A percentile compares a stretch with the other conserved stretches of the same genome.
Conservation (phyloP, 1,140 invertebrate species). For the Grapholita molesta region DNA sequence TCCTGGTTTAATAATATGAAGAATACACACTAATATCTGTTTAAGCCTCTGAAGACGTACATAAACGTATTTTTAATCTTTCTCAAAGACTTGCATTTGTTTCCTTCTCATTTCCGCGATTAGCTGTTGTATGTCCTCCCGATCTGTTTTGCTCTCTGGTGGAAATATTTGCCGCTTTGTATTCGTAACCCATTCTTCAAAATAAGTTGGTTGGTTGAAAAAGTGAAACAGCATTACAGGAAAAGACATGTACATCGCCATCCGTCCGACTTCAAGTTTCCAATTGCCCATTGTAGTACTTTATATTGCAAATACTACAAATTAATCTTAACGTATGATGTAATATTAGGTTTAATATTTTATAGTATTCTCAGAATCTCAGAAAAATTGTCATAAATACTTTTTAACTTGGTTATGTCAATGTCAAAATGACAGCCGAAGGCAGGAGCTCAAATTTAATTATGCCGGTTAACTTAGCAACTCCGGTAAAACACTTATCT, state of each 20-base stretch:
- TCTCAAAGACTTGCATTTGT: constrained; percentile 50
- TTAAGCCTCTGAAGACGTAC: constrained; percentile 14
- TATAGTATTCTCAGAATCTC: background rate
- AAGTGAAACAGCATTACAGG: constrained; percentile 90
- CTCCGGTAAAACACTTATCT: background rate
- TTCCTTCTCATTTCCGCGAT: constrained; percentile 80
- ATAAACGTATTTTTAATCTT: constrained; percentile 28
- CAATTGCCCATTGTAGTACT: constrained; percentile 83
- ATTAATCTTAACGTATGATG: background rate
- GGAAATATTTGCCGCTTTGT: constrained; percentile 84
- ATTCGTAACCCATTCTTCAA: constrained; percentile 88
- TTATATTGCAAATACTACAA: background rate
- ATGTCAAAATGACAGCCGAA: background rate
- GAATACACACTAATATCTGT: background rate
- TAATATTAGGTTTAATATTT: background rate
- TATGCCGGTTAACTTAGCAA: no score
- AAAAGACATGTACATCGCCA: constrained; percentile 92
- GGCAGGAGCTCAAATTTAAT: no score
- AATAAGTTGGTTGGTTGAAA: constrained; percentile 91
- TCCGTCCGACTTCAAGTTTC: constrained; percentile 88
- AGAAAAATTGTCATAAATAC: background rate
- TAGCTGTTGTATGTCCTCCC: constrained; percentile 78
- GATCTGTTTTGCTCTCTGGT: constrained; percentile 80
- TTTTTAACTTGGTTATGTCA: background rate
- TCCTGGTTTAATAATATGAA: background rate